Percentiles rank a stretch among this genome's conserved stretches.
These are phyloP conservation scores for Neopelma chrysocephalum DNA, from an alignment of 2,797 vertebrate species.

Conservation along the genomic window DNA sequence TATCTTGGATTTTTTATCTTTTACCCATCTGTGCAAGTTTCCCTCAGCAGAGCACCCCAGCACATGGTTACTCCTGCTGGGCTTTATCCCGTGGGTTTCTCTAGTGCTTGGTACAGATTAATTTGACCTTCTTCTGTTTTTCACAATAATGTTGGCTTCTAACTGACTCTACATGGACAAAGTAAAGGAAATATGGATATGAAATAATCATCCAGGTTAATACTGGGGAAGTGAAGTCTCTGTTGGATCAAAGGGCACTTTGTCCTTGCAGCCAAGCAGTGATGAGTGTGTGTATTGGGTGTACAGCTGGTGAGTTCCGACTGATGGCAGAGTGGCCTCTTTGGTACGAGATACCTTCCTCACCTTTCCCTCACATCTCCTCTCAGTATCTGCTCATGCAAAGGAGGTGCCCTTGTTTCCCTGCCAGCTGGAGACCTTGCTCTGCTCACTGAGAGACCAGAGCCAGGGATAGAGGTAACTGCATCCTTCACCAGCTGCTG, in stretches of 20 bases:
- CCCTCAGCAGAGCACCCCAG: not conserved
- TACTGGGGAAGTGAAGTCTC: not conserved
- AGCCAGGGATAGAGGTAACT: not conserved
- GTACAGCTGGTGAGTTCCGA: not conserved
- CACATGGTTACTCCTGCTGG: not conserved
- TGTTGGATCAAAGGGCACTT: not conserved
- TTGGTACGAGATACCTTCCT: fast-evolving
- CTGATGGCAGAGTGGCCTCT: not conserved
- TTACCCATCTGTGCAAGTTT: not conserved
- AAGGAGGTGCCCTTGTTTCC: fast-evolving
- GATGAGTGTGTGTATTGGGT: fast-evolving
- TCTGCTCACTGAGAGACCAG: fast-evolving
- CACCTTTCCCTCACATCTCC: fast-evolving
- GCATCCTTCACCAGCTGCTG: not conserved
- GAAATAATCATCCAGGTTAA: not conserved
- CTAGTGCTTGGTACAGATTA: not conserved
- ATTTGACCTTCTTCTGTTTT: not conserved
- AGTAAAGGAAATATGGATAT: not conserved
- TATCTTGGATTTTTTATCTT: not conserved
- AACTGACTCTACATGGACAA: not conserved
- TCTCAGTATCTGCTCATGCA: not conserved
- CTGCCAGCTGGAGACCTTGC: not conserved
- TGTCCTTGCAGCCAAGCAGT: fast-evolving
- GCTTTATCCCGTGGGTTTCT: not conserved
- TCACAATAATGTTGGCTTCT: not conserved